Evolutionary conservation across 2,113 vertebrate species (phyloP).

Genomic region (Erythrolamprus reginae): DNA sequence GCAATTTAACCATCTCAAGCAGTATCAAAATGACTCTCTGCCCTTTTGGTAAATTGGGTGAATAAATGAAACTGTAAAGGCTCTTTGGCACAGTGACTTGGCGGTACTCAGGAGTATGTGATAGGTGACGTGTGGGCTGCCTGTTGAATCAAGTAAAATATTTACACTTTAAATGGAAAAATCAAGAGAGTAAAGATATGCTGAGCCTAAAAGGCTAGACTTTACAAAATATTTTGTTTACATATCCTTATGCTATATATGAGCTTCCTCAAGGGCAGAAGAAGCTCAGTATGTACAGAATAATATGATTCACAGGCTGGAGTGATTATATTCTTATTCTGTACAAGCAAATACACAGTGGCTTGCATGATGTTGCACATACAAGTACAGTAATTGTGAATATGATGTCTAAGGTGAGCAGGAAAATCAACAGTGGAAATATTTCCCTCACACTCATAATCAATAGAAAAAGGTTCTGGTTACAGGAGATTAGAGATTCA

Average conservation of each 20-base stretch:
- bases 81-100: background rate
- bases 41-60: background rate
- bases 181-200: slow-evolving; percentile 29
- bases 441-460: slow-evolving; percentile 21
- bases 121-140: background rate
- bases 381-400: background rate
- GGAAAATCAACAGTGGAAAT: background rate
- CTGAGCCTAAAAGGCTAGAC: slow-evolving; percentile 10
- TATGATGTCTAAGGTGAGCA: background rate
- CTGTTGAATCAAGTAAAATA: background rate
- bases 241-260: background rate
- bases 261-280: background rate
- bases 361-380: background rate
- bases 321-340: slow-evolving; percentile 22
- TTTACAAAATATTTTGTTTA: slow-evolving; percentile 36
- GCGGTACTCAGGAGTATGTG: background rate
- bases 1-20: background rate
- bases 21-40: background rate
- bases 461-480: background rate
- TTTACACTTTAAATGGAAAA: slow-evolving; percentile 36
- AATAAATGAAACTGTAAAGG: background rate
- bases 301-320: background rate
- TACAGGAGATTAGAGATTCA: background rate
- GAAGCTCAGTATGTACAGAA: slow-evolving; percentile 3
- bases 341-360: background rate